Conservation (phyloP, 2,888 invertebrate species). For the Euzophera pinguis region DNA sequence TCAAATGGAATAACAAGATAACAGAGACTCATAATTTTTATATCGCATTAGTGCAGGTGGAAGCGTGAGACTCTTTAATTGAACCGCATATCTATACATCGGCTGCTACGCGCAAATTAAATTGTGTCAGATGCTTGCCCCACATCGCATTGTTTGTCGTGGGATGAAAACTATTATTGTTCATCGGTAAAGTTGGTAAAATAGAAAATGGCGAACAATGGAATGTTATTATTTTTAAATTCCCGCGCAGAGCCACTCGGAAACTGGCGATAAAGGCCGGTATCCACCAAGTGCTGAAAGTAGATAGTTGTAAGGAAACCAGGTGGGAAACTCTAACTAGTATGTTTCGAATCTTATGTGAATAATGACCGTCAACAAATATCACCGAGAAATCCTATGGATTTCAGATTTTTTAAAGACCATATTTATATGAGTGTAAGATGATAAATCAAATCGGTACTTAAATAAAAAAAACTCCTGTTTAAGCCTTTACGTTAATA, state of each 20-base stretch:
- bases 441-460: too few relatives aligned
- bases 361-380: too few relatives aligned
- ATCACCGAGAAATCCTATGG: too few relatives aligned
- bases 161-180: conserved; percentile 67
- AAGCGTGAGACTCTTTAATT: conserved; percentile 55
- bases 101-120: conserved; percentile 68
- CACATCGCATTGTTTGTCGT: conserved; percentile 74
- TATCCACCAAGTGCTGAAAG: neutral
- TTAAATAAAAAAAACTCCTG: too few relatives aligned
- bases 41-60: conserved; percentile 37
- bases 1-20: too few relatives aligned
- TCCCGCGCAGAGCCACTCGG: conserved; percentile 40
- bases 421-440: too few relatives aligned
- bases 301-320: too few relatives aligned
- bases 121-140: conserved; percentile 76
- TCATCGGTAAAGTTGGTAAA: conserved; percentile 58
- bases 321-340: too few relatives aligned
- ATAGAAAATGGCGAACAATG: conserved; percentile 72
- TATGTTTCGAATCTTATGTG: too few relatives aligned
- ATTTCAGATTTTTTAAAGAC: too few relatives aligned
- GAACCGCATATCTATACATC: conserved; percentile 43
- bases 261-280: conserved; percentile 13
- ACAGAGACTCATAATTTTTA: conserved; percentile 19
- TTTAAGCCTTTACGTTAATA: too few relatives aligned
- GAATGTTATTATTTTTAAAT: conserved; percentile 50